A percentile compares a stretch with the other conserved stretches of the same genome.
These are phyloP conservation scores for Muscina levida DNA, from an alignment of 2,888 invertebrate genomes.

Conservation along the genomic window DNA sequence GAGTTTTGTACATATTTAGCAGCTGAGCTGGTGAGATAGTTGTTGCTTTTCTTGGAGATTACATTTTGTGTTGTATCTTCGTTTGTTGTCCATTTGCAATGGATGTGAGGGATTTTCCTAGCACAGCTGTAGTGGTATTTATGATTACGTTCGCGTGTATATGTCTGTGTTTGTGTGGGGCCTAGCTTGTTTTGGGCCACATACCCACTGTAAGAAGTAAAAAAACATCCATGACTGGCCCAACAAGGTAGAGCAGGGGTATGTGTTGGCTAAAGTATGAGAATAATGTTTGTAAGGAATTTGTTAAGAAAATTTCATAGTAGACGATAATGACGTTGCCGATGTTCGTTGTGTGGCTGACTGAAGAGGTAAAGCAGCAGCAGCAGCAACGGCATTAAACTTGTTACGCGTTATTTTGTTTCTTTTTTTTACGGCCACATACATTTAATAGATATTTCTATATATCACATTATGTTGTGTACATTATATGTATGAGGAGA, in stretches of 20 bases:
- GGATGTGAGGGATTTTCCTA: background rate
- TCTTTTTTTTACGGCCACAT: background rate
- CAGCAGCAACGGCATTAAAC: slow-evolving; percentile 50
- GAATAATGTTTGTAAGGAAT: slow-evolving; percentile 42
- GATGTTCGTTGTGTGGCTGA: background rate
- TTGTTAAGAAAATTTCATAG: slow-evolving; percentile 34
- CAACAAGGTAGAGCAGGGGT: slow-evolving; percentile 1
- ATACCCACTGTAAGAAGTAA: no score
- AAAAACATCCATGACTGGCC: no score
- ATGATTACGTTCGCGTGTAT: no score
- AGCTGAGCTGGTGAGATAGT: slow-evolving; percentile 16
- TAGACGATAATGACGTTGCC: slow-evolving; percentile 4
- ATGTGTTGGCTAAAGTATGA: slow-evolving; percentile 23
- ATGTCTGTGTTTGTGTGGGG: background rate
- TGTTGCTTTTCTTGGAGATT: slow-evolving; percentile 51
- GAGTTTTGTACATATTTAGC: background rate
- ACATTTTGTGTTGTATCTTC: slow-evolving; percentile 40
- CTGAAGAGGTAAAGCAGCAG: slow-evolving; percentile 15
- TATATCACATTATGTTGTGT: background rate
- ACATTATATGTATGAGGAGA: background rate
- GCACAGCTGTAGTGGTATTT: background rate
- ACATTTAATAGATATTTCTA: background rate
- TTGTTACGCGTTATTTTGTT: slow-evolving; percentile 49
- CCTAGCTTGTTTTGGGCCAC: slow-evolving; percentile 39
- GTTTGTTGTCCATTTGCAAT: background rate